Evolutionary conservation across 2,888 invertebrate genomes (phyloP).

Genomic region (Noctua janthina): DNA sequence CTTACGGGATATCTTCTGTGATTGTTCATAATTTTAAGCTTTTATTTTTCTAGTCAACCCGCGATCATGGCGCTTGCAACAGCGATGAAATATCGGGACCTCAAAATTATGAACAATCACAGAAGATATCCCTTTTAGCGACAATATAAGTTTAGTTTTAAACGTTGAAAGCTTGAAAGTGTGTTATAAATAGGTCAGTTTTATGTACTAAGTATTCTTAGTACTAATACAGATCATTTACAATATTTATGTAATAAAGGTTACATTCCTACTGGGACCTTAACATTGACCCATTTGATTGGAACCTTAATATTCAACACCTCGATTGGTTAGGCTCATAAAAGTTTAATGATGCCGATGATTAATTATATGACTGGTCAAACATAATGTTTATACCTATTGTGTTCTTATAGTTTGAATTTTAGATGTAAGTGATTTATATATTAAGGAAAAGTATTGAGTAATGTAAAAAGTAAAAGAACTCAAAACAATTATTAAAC

Average conservation of each 20-base stretch:
- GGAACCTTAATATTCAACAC: conserved; percentile 63
- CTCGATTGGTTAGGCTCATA: conserved; percentile 66
- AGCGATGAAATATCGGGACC: no score
- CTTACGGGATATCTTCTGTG: no score
- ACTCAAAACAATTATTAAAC: no score
- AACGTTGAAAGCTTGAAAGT: no score
- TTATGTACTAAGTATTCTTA: conserved; percentile 31
- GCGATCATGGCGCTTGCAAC: no score
- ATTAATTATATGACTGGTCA: conserved; percentile 38
- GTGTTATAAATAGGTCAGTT: conserved; percentile 32
- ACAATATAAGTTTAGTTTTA: no score
- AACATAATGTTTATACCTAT: conserved; percentile 13
- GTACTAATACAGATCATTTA: conserved; percentile 17
- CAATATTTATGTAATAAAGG: conserved; percentile 34
- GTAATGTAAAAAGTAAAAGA: background rate
- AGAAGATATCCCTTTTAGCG: no score
- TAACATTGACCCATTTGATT: conserved; percentile 71
- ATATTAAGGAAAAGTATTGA: background rate
- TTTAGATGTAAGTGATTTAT: background rate
- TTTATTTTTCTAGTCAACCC: no score
- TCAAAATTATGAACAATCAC: no score
- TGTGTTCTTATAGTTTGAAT: conserved; percentile 2
- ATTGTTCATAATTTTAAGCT: no score
- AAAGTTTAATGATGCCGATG: conserved; percentile 52
- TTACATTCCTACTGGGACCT: conserved; percentile 14